Evolutionary conservation across 2,797 vertebrate genomes (phyloP), one percentile per base, ranked within the genome.

Genomic region (Sebastes baramenuke): DNA sequence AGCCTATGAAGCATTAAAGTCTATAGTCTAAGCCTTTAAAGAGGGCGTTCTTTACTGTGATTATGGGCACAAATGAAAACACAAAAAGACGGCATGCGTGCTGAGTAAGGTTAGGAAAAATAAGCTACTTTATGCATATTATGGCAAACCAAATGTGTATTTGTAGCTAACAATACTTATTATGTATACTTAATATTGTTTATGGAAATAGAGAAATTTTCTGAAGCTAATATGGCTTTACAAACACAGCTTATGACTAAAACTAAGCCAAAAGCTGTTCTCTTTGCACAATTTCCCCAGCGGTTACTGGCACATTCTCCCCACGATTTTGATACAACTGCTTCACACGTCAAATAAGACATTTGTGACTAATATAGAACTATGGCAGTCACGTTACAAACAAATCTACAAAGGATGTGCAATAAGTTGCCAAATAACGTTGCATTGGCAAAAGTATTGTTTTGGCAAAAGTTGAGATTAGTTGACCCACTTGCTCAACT

Each of bases 1-100:
- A 83, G 75, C 72, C 75, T 49, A 58, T 62, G 18, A 75, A 70
- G 76, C 42, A 88, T 78, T 86, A 82, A 61, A 70, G 72, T 75
- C 74, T 73, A 38, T 55, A 62, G 58, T 54, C 11, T 82, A 82
- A 89, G 83, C 82, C 66, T 76, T 79, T 78, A 80, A 88, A 75
- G 66, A 77, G 34, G 13, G 13, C 22, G 38, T 27, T 80, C 73
- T 86, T 83, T 77, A 62, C 73, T n/a, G 36, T 75, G 79, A 90
- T 88, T 86, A 68, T 65, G 70, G 30, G 18, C 54, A 71, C 59
- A 79, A 73, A 72, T 71, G 73, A 68, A 75, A 80, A 64, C 8
- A 59, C 14, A 52, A 66, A 59, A 71, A 75, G 22, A 30, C n/a
- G 12, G 54, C 42, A 24, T 67, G 54, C 64, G 54, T 69, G 69